Evolutionary conservation across 2,888 invertebrate species (phyloP).

Genomic region (Cabera pusaria): DNA sequence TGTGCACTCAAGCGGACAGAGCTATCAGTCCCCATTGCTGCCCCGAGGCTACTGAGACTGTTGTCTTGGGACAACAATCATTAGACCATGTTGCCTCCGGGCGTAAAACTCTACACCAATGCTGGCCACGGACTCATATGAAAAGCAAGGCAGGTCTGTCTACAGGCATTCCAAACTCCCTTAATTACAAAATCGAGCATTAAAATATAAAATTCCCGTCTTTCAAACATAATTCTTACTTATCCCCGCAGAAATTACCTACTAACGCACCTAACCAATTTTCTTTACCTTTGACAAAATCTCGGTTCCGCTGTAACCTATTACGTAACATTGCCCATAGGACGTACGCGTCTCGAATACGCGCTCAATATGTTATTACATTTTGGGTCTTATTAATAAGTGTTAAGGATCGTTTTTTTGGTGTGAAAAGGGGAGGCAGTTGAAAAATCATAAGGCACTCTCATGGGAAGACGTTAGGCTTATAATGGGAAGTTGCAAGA

Average conservation of each 20-base stretch:
- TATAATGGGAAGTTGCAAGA: slow-evolving; percentile 57
- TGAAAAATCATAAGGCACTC: slow-evolving; percentile 57
- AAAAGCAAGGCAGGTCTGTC: too few relatives aligned
- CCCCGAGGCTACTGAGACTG: too few relatives aligned
- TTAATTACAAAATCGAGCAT: slow-evolving; percentile 29
- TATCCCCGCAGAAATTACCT: slow-evolving; percentile 67
- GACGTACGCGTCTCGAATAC: slow-evolving; percentile 74
- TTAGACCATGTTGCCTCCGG: too few relatives aligned
- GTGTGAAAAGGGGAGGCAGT: slow-evolving; percentile 36
- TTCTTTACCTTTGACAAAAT: slow-evolving; percentile 83
- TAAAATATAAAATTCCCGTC: slow-evolving; percentile 28
- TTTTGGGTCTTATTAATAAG: slow-evolving; percentile 66
- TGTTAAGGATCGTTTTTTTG: slow-evolving; percentile 63
- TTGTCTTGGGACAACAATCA: too few relatives aligned
- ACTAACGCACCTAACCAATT: slow-evolving; percentile 76
- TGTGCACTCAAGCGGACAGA: too few relatives aligned
- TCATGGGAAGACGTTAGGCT: slow-evolving; percentile 58
- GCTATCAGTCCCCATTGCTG: too few relatives aligned
- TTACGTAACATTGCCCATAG: slow-evolving; percentile 81
- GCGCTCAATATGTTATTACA: slow-evolving; percentile 44
- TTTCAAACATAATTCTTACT: slow-evolving; percentile 60
- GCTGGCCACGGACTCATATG: too few relatives aligned
- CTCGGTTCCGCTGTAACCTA: slow-evolving; percentile 69
- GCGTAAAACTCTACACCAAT: too few relatives aligned
- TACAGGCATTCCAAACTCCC: slow-evolving; percentile 16